Evolutionary conservation across 2,113 vertebrate genomes (phyloP), one percentile per base, ranked within the genome.

Genomic region (Trematocara variabile): DNA sequence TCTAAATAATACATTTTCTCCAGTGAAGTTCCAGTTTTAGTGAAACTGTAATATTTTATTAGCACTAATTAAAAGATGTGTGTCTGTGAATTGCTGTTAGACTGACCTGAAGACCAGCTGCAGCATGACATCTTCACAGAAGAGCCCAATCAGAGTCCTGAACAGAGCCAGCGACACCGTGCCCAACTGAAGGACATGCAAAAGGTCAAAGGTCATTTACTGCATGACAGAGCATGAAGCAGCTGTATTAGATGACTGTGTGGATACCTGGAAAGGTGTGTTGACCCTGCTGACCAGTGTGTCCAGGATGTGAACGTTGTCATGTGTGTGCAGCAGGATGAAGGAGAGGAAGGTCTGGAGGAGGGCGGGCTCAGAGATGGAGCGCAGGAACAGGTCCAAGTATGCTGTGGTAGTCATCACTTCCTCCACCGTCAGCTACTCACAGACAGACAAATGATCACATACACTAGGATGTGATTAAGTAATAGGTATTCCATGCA

Each of bases 71-170:
- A 44, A 46, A 25, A 70, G 12, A 73, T 73, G 13, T 0, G 65
- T 46, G 68, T 73, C 22, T 48, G 41, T 28, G 41, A 73, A 41
- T 48, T 48, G 41, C 2, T 46, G 22, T 48, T 39, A n/a, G 50
- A 65, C 92, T 79, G 68, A 99, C 98, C 98, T 98, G 95, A 99
- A 96, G 93, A 99, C 93, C 3, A 99, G 96, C 78, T 99, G 98
- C 65, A 99, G 89, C 98, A 99, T 99, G 80, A 99, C 97, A 80
- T 99, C 98, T 94, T 99, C 98, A 95, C 98, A 99, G 90, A 98
- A 97, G 87, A 99, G 96, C 73, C 97, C 97, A 81, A 99, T 98
- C 41, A 99, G 97, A 0, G 98, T 99, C 92, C 97, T 96, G 96
- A 99, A 99, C 88, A 99, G 94, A 1, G 98, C 97, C 95, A 99